Evolutionary conservation across 2,888 invertebrate genomes (phyloP), one percentile per base, ranked within the genome.

Genomic region (Norana najaformis): DNA sequence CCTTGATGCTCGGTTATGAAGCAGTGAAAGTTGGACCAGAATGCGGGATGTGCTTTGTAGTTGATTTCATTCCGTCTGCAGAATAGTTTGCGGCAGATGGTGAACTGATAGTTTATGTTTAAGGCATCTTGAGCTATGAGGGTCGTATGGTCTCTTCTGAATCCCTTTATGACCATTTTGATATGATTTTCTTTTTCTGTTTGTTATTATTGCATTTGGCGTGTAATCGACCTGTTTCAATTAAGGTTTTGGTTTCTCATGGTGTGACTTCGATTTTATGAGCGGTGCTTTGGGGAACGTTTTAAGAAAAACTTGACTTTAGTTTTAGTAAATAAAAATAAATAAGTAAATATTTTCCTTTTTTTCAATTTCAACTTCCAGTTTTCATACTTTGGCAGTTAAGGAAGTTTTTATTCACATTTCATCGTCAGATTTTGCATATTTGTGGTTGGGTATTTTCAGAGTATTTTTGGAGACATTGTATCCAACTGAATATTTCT

Each of bases 51-150:
- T n/a, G 30, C 16, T 41, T 11, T n/a, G 8, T 69, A 69, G n/a
- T 69, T 69, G 69, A 53, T 53, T 69, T 69, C 30, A 69, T 69
- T 69, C 16, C 69, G n/a, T 69, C 69, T 69, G 30, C 69, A 69
- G 69, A 69, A n/a, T 69, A 69, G 30, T 69, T 69, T 69, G 69
- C n/a, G 69, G 69, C n/a, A 69, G n/a, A 69, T 69, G 69, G 69
- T 69, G 69, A 69, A 30, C 30, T 30, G 23, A 11, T 69, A n/a
- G n/a, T 69, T 69, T 30, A 8, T 30, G 8, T 69, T 69, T 30
- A n/a, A n/a, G 69, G 69, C 6, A n/a, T 69, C 69, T 69, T 69
- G 69, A n/a, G 30, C 69, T 69, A 13, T n/a, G 69, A 69, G n/a
- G 69, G 8, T n/a, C 3, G 30, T 11, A n/a, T 69, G 30, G 11